These are phyloP conservation scores for Danio jaintianensis DNA, from an alignment of 2,797 vertebrate genomes.

Conservation along the genomic window DNA sequence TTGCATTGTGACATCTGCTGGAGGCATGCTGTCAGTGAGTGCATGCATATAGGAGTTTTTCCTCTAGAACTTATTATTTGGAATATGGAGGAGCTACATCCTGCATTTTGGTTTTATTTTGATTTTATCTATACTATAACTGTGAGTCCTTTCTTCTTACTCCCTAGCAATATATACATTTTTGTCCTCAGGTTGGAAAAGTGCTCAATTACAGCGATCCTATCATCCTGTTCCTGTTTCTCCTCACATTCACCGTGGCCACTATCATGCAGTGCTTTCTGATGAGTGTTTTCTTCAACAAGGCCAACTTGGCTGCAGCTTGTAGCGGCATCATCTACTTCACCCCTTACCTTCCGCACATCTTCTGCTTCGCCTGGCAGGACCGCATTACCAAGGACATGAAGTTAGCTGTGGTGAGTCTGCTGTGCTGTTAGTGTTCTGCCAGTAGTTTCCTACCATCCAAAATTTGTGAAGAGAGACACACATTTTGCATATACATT, in stretches of 20 bases:
- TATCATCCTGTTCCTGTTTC: constrained; percentile 89
- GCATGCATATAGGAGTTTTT: neutral
- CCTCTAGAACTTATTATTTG: neutral
- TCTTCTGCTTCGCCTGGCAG: constrained; percentile 95
- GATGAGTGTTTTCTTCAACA: constrained; percentile 96
- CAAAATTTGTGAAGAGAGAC: no score
- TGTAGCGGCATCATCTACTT: constrained; percentile 96
- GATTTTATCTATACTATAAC: neutral
- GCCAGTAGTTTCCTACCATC: no score
- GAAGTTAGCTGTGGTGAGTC: constrained; percentile 84
- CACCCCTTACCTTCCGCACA: constrained; percentile 94
- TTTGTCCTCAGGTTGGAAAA: constrained; percentile 80
- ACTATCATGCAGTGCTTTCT: constrained; percentile 96
- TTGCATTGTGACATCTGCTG: constrained; percentile 67
- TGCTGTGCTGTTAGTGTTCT: constrained; percentile 4
- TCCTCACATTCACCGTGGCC: constrained; percentile 87
- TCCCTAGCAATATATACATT: no score
- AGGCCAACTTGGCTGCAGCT: constrained; percentile 96
- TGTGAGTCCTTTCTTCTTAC: no score
- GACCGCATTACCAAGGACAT: constrained; percentile 86
- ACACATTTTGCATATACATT: no score
- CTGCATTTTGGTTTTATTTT: neutral
- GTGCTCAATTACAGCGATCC: constrained; percentile 92
- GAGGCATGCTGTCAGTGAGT: constrained; percentile 34
- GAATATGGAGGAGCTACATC: no score